phyloP scores from a whole-genome alignment of 2,888 invertebrate species.

The Acrobasis suavella region DNA sequence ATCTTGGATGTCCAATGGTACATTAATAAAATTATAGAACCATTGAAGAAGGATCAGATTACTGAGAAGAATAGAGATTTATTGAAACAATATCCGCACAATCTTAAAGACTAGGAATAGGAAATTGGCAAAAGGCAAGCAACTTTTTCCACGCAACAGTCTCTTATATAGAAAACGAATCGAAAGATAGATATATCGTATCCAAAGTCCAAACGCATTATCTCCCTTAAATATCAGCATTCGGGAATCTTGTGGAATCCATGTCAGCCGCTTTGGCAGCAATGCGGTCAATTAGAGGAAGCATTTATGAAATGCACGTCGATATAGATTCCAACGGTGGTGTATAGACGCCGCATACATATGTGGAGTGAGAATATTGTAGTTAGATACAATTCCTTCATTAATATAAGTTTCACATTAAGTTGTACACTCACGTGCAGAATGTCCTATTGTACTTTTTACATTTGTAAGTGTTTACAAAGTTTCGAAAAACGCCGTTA shows the following conservation, averaged over 20 bases:
- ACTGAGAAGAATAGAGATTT: too few relatives aligned
- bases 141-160: too few relatives aligned
- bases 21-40: too few relatives aligned
- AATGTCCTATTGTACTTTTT: too few relatives aligned
- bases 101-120: too few relatives aligned
- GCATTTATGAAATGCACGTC: slow-evolving; percentile 10
- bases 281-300: slow-evolving; percentile 12
- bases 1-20: too few relatives aligned
- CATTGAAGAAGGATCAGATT: too few relatives aligned
- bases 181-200: neutral
- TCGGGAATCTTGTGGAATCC: neutral
- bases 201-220: neutral
- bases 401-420: neutral
- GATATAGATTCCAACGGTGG: slow-evolving; percentile 10
- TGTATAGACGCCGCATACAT: neutral
- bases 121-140: too few relatives aligned
- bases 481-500: too few relatives aligned
- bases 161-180: too few relatives aligned
- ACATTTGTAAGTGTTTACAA: too few relatives aligned
- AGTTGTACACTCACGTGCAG: neutral
- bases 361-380: neutral
- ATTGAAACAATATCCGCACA: too few relatives aligned
- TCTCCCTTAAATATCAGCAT: slow-evolving; percentile 1
- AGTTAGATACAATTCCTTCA: neutral
- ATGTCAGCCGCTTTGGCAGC: neutral